phyloP scores from a whole-genome alignment of 1,140 invertebrate species.

The Saccostrea glomerata region DNA sequence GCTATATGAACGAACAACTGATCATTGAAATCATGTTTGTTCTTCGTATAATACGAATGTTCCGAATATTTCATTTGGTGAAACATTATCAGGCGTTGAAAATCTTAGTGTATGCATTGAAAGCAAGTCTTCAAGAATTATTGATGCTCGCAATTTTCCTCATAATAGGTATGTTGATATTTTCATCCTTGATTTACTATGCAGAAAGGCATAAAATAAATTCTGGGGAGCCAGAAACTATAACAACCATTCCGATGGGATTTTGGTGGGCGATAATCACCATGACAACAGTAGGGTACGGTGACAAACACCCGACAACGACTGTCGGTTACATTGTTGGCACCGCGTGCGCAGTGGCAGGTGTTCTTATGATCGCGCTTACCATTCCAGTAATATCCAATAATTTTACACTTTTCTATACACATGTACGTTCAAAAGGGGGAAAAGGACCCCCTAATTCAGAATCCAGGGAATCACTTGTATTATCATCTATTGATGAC shows the following conservation, averaged over 20 bases:
- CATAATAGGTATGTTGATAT: slow-evolving; percentile 97
- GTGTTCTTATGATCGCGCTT: slow-evolving; percentile 73
- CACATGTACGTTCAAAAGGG: slow-evolving; percentile 71
- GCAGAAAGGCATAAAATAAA: slow-evolving; percentile 86
- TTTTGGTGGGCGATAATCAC: slow-evolving; percentile 83
- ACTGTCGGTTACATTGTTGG: slow-evolving; percentile 81
- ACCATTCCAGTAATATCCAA: slow-evolving; percentile 77
- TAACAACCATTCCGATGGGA: slow-evolving; percentile 76
- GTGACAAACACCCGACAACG: slow-evolving; percentile 75
- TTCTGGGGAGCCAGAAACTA: slow-evolving; percentile 66
- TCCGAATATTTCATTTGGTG: slow-evolving; percentile 76
- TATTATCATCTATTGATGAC: slow-evolving; percentile 51
- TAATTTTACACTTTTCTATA: slow-evolving; percentile 76
- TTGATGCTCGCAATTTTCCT: slow-evolving; percentile 96
- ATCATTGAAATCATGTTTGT: slow-evolving; percentile 76
- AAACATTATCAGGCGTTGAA: slow-evolving; percentile 76
- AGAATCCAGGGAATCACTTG: slow-evolving; percentile 37
- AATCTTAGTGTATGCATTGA: slow-evolving; percentile 75
- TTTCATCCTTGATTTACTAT: slow-evolving; percentile 98
- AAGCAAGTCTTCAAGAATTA: slow-evolving; percentile 76
- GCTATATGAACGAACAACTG: slow-evolving; percentile 71
- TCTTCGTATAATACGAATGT: slow-evolving; percentile 75
- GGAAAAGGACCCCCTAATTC: slow-evolving; percentile 48
- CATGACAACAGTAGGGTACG: slow-evolving; percentile 82
- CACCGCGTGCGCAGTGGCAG: slow-evolving; percentile 72